Percentiles rank a stretch among this genome's conserved stretches.
These are phyloP conservation scores for Botia kubotai DNA, from an alignment of 2,797 vertebrate genomes.

Conservation along the genomic window DNA sequence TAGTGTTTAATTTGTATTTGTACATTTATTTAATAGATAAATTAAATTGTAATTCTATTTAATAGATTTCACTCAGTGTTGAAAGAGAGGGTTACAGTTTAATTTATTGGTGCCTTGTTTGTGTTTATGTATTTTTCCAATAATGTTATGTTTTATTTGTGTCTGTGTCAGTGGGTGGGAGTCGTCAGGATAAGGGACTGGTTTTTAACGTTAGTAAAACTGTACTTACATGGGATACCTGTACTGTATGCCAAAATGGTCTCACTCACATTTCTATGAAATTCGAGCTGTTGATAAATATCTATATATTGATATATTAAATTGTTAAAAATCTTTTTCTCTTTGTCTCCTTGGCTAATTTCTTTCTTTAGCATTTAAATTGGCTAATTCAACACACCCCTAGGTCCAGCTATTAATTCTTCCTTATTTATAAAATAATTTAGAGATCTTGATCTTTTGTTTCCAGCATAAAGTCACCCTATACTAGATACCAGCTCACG, in stretches of 20 bases:
- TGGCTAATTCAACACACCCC: neutral
- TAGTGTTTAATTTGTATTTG: conserved; percentile 76
- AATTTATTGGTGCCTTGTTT: conserved; percentile 89
- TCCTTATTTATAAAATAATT: conserved; percentile 22
- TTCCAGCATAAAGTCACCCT: neutral
- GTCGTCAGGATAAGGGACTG: conserved; percentile 38
- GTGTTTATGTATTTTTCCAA: conserved; percentile 78
- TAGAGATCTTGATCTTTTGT: neutral
- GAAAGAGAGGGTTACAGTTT: conserved; percentile 73
- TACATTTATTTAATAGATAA: conserved; percentile 48
- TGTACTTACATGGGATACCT: conserved; percentile 84
- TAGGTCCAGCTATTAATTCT: neutral
- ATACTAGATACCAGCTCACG: neutral
- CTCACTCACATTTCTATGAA: conserved; percentile 86
- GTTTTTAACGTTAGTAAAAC: conserved; percentile 71
- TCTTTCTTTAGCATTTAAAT: neutral
- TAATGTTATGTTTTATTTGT: conserved; percentile 60
- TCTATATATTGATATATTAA: conserved; percentile 90
- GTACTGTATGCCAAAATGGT: conserved; percentile 88
- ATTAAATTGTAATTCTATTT: conserved; percentile 71
- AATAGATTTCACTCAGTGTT: conserved; percentile 72
- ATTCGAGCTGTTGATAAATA: conserved; percentile 86
- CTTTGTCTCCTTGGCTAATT: conserved; percentile 17
- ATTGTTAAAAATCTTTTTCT: conserved; percentile 69
- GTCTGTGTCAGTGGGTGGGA: conserved; percentile 66